These are phyloP conservation scores for Acleris laterana DNA, from an alignment of 2,888 invertebrate genomes.

Conservation along the genomic window DNA sequence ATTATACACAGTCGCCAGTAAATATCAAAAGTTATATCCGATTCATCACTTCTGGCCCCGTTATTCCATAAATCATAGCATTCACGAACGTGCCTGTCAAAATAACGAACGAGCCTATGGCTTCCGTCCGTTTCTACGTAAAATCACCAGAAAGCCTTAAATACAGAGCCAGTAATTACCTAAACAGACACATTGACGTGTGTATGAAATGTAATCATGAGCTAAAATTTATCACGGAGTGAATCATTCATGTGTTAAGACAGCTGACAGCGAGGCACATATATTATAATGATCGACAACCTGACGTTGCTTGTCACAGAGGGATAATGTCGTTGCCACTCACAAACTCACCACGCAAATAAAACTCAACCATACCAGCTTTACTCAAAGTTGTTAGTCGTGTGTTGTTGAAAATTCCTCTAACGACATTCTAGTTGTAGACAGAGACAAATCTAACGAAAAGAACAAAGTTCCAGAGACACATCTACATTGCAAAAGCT, in stretches of 20 bases:
- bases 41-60: constrained; percentile 71
- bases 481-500: constrained; percentile 52
- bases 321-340: constrained; percentile 82
- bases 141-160: constrained; percentile 70
- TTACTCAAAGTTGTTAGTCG: constrained; percentile 43
- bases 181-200: constrained; percentile 81
- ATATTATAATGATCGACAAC: constrained; percentile 84
- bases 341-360: constrained; percentile 45
- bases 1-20: constrained; percentile 11
- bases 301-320: constrained; percentile 81
- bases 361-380: constrained; percentile 44
- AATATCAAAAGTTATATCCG: constrained; percentile 53
- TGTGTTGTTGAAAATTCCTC: constrained; percentile 31
- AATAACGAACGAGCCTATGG: constrained; percentile 60
- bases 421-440: constrained; percentile 60
- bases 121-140: constrained; percentile 69
- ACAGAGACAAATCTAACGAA: constrained; percentile 69
- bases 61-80: constrained; percentile 72
- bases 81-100: constrained; percentile 65
- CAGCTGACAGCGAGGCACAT: constrained; percentile 83
- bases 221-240: constrained; percentile 83
- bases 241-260: constrained; percentile 83
- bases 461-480: constrained; percentile 73
- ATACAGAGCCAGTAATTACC: constrained; percentile 76
- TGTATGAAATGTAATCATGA: constrained; percentile 84